A percentile compares a stretch with the other conserved stretches of the same genome.
These are phyloP conservation scores for Myopa tessellatipennis DNA, from an alignment of 2,888 invertebrate genomes.

Conservation along the genomic window DNA sequence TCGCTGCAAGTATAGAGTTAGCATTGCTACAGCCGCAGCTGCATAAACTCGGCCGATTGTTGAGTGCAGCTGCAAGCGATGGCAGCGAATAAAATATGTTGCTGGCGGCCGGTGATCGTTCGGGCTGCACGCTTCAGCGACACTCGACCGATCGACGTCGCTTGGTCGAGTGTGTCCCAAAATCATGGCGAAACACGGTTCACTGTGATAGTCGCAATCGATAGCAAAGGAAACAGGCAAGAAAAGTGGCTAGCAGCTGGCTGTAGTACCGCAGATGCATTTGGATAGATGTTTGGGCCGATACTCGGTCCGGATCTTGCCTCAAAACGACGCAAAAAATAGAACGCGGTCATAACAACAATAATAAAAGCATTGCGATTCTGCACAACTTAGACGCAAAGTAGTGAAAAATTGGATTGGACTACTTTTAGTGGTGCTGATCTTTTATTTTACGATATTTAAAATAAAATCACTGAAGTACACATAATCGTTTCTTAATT, in stretches of 20 bases:
- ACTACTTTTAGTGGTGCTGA: too few relatives aligned
- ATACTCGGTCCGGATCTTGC: background rate
- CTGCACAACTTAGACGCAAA: too few relatives aligned
- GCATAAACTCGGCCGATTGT: background rate
- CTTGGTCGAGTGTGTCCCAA: background rate
- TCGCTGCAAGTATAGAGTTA: background rate
- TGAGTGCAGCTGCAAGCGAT: constrained; percentile 9
- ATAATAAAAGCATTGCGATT: too few relatives aligned
- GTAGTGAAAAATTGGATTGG: too few relatives aligned
- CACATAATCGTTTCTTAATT: too few relatives aligned
- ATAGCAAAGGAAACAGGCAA: background rate
- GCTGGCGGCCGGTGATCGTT: background rate
- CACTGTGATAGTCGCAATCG: background rate
- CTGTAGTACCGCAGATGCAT: background rate
- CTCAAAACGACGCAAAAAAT: background rate
- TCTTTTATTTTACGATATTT: too few relatives aligned
- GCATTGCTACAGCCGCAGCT: constrained; percentile 1
- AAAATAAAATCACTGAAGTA: too few relatives aligned
- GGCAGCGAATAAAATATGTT: background rate
- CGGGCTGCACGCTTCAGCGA: background rate
- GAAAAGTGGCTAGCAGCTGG: background rate
- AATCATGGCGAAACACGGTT: background rate
- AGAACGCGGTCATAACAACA: background rate
- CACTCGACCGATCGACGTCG: background rate
- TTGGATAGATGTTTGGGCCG: background rate